A percentile compares a stretch with the other conserved stretches of the same genome.
Evolutionary conservation across 2,888 invertebrate genomes (phyloP).

Genomic region (Labia minor): DNA sequence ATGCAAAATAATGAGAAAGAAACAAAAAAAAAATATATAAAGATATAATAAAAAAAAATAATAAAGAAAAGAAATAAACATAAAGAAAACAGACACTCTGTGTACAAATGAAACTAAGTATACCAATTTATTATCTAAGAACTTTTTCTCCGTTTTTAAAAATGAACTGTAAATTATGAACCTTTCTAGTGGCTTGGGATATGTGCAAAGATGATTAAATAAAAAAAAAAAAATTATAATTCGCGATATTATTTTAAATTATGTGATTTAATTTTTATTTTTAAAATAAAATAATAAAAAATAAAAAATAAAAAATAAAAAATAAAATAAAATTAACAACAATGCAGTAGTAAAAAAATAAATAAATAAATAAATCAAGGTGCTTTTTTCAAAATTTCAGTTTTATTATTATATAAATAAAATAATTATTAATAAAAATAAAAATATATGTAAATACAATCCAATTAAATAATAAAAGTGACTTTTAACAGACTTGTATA

Average conservation of each 20-base stretch:
- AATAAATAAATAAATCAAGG: too few species aligned
- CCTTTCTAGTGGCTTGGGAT: background rate
- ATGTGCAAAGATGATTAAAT: background rate
- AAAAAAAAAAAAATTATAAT: too few species aligned
- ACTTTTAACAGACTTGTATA: background rate
- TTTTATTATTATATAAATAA: too few species aligned
- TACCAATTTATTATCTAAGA: background rate
- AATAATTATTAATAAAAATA: background rate
- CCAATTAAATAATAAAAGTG: background rate
- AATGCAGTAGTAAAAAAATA: background rate
- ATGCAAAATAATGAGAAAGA: too few species aligned
- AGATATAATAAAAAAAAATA: background rate
- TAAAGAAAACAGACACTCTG: background rate
- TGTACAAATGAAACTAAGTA: conserved; percentile 8
- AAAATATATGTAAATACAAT: background rate
- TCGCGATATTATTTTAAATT: too few species aligned
- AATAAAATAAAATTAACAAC: too few species aligned
- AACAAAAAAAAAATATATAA: background rate
- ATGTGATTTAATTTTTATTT: too few species aligned
- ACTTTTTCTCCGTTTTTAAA: background rate
- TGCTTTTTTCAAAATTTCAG: background rate
- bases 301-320: too few species aligned
- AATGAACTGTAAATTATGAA: background rate
- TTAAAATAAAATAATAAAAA: too few species aligned
- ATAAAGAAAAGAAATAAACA: too few species aligned